Conservation (phyloP, 2,888 invertebrate genomes). For the Choristoneura rosaceana region DNA sequence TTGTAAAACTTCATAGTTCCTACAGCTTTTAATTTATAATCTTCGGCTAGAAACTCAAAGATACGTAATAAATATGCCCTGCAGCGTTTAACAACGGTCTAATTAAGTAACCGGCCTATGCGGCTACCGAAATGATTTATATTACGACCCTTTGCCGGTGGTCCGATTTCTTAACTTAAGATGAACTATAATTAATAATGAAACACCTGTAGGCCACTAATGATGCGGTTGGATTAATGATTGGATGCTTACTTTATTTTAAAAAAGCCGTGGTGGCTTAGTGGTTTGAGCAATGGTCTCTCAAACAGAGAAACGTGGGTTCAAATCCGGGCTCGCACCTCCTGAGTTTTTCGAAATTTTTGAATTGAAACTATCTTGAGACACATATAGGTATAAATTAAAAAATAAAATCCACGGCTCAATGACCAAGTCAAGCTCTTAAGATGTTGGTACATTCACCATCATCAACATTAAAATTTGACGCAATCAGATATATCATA, state of each 20-base stretch:
- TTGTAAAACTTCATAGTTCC: neutral
- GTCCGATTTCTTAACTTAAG: constrained; percentile 38
- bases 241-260: neutral
- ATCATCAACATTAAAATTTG: too few species aligned
- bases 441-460: too few species aligned
- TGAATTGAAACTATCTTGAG: too few species aligned
- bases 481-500: too few species aligned
- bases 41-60: constrained; percentile 1
- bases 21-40: neutral
- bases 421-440: too few species aligned
- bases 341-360: too few species aligned
- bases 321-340: too few species aligned
- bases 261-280: too few species aligned
- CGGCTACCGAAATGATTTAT: constrained; percentile 42
- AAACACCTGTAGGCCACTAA: constrained; percentile 37
- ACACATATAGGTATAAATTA: too few species aligned
- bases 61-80: constrained; percentile 30
- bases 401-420: too few species aligned
- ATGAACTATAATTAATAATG: constrained; percentile 37
- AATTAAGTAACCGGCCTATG: constrained; percentile 35
- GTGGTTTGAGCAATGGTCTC: neutral
- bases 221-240: constrained; percentile 29
- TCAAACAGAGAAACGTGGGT: neutral
- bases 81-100: constrained; percentile 34
- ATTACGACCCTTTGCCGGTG: constrained; percentile 33